Evolutionary conservation across 2,113 vertebrate genomes (phyloP).

Genomic region (Sclerurus mexicanus): DNA sequence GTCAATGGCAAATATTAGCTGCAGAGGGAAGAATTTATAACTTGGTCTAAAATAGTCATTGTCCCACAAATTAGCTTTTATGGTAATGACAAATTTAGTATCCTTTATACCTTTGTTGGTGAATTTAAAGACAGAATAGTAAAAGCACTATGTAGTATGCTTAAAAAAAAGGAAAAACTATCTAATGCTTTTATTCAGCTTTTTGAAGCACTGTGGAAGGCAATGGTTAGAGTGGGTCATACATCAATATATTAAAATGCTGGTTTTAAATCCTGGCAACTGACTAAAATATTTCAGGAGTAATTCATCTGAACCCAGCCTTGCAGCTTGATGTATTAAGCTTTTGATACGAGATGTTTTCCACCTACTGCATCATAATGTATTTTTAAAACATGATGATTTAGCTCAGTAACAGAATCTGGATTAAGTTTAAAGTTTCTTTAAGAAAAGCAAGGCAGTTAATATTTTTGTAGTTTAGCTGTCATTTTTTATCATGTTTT

Average conservation of each 20-base stretch:
- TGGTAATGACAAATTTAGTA: neutral
- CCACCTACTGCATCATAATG: neutral
- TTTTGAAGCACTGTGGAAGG: neutral
- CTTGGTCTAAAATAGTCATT: neutral
- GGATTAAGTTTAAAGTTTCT: neutral
- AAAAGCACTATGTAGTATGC: neutral
- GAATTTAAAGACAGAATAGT: neutral
- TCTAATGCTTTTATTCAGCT: neutral
- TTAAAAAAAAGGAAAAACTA: neutral
- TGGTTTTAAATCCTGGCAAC: constrained; percentile 10
- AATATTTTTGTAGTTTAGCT: neutral
- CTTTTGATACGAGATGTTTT: constrained; percentile 37
- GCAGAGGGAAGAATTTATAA: neutral
- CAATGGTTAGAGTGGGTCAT: neutral
- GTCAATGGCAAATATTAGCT: neutral
- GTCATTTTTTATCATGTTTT: neutral
- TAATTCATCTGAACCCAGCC: constrained; percentile 46
- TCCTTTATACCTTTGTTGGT: neutral
- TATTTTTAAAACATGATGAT: constrained; percentile 17
- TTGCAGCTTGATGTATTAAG: constrained; percentile 39
- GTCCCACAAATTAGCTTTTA: neutral
- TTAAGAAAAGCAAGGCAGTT: neutral
- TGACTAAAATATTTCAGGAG: constrained; percentile 56
- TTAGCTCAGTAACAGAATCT: neutral
- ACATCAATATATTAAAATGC: constrained; percentile 51